Evolutionary conservation across 2,797 vertebrate species (phyloP).

Genomic region (Choloepus didactylus): DNA sequence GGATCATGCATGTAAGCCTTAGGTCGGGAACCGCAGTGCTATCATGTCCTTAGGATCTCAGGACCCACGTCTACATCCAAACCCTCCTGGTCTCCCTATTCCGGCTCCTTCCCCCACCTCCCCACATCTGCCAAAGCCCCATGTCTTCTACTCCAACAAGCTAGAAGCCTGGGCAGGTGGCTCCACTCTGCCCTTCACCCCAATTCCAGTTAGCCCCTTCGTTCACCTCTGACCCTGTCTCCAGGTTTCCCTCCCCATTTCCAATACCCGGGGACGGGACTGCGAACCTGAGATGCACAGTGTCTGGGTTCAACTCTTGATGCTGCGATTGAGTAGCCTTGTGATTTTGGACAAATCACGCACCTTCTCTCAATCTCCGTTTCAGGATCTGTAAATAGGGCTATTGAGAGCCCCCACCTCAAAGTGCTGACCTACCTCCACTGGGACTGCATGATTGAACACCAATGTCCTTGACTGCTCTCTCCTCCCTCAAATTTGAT

Average conservation of each 20-base stretch:
- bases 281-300: background rate
- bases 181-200: background rate
- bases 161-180: background rate
- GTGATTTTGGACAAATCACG: background rate
- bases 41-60: background rate
- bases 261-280: background rate
- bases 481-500: background rate
- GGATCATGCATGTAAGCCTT: background rate
- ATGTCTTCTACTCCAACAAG: background rate
- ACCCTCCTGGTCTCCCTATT: background rate
- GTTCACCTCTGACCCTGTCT: too few species aligned
- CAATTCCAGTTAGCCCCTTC: background rate
- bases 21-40: background rate
- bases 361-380: background rate
- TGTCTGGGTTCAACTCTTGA: background rate
- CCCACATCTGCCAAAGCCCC: background rate
- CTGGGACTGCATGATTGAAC: background rate
- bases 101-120: background rate
- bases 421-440: too few species aligned
- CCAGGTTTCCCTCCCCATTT: background rate
- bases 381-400: background rate
- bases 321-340: too few species aligned
- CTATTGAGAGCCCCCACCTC: background rate
- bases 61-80: too few species aligned
- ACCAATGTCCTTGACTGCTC: fast-evolving